Evolutionary conservation across 2,888 invertebrate species (phyloP), one percentile per base, ranked within the genome.

Genomic region (Cenopis cana): DNA sequence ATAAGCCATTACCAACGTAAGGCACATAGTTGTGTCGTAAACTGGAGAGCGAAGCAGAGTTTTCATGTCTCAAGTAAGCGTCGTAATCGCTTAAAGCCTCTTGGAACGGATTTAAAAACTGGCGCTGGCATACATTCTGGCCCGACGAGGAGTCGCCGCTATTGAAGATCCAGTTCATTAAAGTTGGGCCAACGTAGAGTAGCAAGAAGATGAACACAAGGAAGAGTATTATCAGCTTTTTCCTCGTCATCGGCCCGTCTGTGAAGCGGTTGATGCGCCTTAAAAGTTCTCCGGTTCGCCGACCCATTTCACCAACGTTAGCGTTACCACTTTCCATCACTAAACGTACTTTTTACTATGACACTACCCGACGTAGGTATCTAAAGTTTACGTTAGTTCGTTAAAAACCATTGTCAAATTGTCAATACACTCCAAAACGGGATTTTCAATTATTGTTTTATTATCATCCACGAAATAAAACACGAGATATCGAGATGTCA

Each of bases 1-100:
- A 89, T 72, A 95, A 90, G 0, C 97, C 97, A 87, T 97, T 97
- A 12, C 97, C 97, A 71, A 96, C 94, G 80, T 96, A 97, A 78
- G 96, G 96, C 84, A 96, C 93, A 79, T 95, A 96, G 75, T 94
- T 93, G 55, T 94, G 94, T 77, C 95, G 95, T 17, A 93, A 90
- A 4, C 93, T 87, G 18, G 85, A 84, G 49, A 92, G 78, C 6
- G 91, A 89, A 5, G 94, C 93, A 14, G 94, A 88, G 68, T 94
- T 91, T 79, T 96, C 95, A 50, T 87, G 85, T 73, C 95, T 89
- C 74, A 97, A 89, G 81, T 96, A 95, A 10, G 95, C 95, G 82
- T 96, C 96, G 81, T 95, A 95, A 73, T 95, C 95, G n/a, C 87
- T 86, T 36, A 95, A 88, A 79, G 95, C 95, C 8, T 93, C 85